Evolutionary conservation across 2,797 vertebrate species (phyloP).

Genomic region (Galaxias olidus): DNA sequence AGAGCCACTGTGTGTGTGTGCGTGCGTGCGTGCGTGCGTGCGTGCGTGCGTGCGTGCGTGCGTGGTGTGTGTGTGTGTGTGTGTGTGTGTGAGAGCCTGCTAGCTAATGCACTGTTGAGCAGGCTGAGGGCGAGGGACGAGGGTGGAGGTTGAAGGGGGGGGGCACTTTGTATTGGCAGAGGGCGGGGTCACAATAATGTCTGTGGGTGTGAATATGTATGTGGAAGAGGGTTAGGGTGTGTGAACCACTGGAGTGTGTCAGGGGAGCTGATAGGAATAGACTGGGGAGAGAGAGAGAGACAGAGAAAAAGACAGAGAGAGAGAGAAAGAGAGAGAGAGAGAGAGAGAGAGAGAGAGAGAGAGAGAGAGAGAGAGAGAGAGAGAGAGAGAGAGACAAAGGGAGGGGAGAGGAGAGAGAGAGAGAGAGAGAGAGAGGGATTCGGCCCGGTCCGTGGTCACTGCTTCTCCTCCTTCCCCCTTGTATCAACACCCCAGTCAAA

Average conservation of each 20-base stretch:
- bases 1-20: constrained; percentile 31
- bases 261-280: constrained; percentile 55
- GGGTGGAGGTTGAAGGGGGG: not conserved
- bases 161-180: too few relatives aligned
- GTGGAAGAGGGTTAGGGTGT: too few relatives aligned
- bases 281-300: constrained; percentile 19
- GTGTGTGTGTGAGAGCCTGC: constrained; percentile 5
- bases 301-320: not conserved
- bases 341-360: not conserved
- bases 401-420: constrained; percentile 12
- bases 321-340: not conserved
- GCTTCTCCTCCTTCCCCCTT: constrained; percentile 47
- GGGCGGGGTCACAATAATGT: too few relatives aligned
- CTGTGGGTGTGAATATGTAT: constrained; percentile 29
- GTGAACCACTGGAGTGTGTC: constrained; percentile 46
- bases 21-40: constrained; percentile 39
- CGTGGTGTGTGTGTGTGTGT: constrained; percentile 40
- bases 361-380: not conserved
- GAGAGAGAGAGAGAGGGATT: not conserved
- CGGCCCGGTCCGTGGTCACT: constrained; percentile 35
- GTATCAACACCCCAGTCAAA: constrained; percentile 77
- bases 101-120: too few relatives aligned
- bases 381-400: constrained; percentile 18
- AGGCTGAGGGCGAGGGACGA: not conserved
- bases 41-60: not conserved